phyloP scores from a whole-genome alignment of 1,140 invertebrate genomes.

The Drosophila prosaltans region DNA sequence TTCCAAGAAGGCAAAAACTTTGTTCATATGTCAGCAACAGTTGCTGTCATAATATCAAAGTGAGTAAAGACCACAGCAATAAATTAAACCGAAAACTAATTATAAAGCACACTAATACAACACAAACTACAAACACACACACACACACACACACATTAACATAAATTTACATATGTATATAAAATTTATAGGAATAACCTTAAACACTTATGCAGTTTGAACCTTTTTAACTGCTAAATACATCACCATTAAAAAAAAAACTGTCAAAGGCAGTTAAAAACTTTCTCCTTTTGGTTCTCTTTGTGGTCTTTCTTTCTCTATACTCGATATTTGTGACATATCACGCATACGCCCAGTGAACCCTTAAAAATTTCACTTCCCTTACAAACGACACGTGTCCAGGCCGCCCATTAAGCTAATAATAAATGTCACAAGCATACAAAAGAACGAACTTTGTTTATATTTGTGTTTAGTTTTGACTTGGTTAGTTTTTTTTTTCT shows the following conservation, averaged over 20 bases:
- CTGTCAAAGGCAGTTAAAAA: constrained; percentile 13
- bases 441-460: no score
- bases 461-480: constrained; percentile 2
- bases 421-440: constrained; percentile 10
- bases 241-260: constrained; percentile 15
- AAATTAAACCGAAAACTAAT: constrained; percentile 18
- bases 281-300: not conserved
- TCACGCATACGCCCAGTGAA: constrained; percentile 16
- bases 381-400: not conserved
- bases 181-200: constrained; percentile 28
- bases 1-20: constrained; percentile 2
- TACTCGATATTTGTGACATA: constrained; percentile 1
- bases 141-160: not conserved
- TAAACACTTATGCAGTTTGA: constrained; percentile 7
- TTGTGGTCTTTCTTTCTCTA: not conserved
- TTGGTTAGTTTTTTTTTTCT: constrained; percentile 4
- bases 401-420: constrained; percentile 16
- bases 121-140: not conserved
- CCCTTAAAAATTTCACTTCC: constrained; percentile 8
- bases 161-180: constrained; percentile 32
- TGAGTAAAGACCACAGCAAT: constrained; percentile 17
- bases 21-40: constrained; percentile 18
- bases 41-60: constrained; percentile 16
- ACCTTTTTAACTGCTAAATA: constrained; percentile 13
- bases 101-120: not conserved